phyloP scores from a whole-genome alignment of 2,888 invertebrate species.

The Chalcosyrphus nemorum region DNA sequence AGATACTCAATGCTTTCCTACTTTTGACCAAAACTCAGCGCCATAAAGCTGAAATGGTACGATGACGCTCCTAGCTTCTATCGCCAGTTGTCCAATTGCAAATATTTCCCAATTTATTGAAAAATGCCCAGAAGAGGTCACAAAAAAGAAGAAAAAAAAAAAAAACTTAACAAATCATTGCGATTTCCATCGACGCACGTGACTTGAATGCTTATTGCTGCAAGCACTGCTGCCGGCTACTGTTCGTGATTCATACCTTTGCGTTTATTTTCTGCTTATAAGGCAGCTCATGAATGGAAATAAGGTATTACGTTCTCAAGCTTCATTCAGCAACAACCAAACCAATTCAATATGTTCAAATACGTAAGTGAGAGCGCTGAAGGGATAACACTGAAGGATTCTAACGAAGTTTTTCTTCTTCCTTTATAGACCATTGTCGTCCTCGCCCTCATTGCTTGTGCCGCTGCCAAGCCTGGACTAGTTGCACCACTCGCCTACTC shows the following conservation, averaged over 20 bases:
- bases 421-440: slow-evolving; percentile 42
- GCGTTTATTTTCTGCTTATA: neutral
- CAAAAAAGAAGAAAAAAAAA: too few species aligned
- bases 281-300: neutral
- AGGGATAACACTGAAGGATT: neutral
- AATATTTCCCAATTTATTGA: neutral
- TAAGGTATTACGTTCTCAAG: neutral
- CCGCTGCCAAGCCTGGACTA: slow-evolving; percentile 65
- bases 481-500: slow-evolving; percentile 75
- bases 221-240: neutral
- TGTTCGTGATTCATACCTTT: neutral
- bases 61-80: too few species aligned
- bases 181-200: neutral
- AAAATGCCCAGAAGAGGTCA: neutral
- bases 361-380: slow-evolving; percentile 30
- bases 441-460: slow-evolving; percentile 57
- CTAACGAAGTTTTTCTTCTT: neutral
- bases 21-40: too few species aligned
- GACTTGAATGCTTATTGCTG: neutral
- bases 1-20: too few species aligned
- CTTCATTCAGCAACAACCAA: neutral
- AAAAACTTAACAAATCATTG: neutral
- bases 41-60: too few species aligned
- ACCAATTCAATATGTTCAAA: slow-evolving; percentile 40
- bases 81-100: neutral